phyloP scores from a whole-genome alignment of 2,888 invertebrate species.

The Hydropsyche betteni region DNA sequence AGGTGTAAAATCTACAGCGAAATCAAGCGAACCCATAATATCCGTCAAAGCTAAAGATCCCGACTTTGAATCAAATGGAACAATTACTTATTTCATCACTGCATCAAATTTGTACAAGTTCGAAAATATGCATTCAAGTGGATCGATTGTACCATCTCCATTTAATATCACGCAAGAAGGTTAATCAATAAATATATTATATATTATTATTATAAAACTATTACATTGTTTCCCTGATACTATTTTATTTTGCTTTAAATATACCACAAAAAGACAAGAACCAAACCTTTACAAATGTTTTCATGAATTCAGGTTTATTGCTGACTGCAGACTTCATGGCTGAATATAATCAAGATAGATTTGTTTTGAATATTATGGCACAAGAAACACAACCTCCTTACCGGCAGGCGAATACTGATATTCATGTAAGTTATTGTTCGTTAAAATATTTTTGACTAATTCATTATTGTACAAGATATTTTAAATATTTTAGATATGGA shows the following conservation, averaged over 20 bases:
- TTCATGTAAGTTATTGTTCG: constrained; percentile 73
- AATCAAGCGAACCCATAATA: constrained; percentile 77
- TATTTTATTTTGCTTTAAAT: neutral
- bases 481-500: constrained; percentile 76
- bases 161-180: constrained; percentile 81
- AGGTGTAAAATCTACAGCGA: constrained; percentile 80
- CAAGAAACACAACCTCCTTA: constrained; percentile 83
- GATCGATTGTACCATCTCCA: constrained; percentile 89
- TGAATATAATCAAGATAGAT: constrained; percentile 89
- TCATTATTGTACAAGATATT: neutral
- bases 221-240: neutral
- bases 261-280: neutral
- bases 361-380: constrained; percentile 84
- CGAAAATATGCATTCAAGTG: constrained; percentile 78
- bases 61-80: constrained; percentile 85
- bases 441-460: neutral
- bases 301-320: constrained; percentile 60
- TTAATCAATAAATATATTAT: constrained; percentile 54
- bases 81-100: constrained; percentile 81
- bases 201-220: neutral
- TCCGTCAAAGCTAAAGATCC: constrained; percentile 83
- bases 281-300: neutral
- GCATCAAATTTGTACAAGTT: constrained; percentile 84
- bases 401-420: constrained; percentile 77
- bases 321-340: constrained; percentile 84